Evolutionary conservation across 1,140 invertebrate species (phyloP).

Genomic region (Nixonia krombeini): DNA sequence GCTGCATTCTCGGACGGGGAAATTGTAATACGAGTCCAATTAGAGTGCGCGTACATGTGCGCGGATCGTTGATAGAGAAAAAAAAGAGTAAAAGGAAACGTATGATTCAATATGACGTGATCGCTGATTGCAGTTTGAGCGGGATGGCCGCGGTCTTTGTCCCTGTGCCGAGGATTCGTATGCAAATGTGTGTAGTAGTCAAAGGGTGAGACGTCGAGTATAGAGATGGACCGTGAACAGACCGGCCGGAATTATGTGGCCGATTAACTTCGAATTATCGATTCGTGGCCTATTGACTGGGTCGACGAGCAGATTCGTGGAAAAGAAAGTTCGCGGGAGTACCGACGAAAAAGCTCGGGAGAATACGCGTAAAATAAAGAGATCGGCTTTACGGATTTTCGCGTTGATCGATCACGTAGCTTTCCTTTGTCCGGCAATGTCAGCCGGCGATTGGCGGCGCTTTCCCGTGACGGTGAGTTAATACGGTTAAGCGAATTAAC

Average conservation of each 20-base stretch:
- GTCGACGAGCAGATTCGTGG: neutral
- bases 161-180: neutral
- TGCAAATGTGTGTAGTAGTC: neutral
- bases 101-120: neutral
- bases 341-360: neutral
- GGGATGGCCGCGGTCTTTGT: neutral
- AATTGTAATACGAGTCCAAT: neutral
- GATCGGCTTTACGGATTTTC: too few relatives aligned
- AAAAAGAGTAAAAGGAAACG: neutral
- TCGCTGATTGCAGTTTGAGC: too few relatives aligned
- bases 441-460: too few relatives aligned
- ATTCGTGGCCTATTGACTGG: constrained; percentile 24
- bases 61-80: neutral
- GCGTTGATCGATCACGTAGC: neutral
- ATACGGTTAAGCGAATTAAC: constrained; percentile 25
- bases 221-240: constrained; percentile 5
- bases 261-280: constrained; percentile 39
- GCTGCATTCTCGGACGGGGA: too few relatives aligned
- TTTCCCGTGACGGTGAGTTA: too few relatives aligned
- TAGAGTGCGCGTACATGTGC: neutral
- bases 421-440: neutral
- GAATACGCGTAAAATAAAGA: too few relatives aligned
- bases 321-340: neutral
- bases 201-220: constrained; percentile 16
- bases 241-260: constrained; percentile 31